Conservation (phyloP, 2,888 invertebrate genomes). For the Coenonympha glycerion region DNA sequence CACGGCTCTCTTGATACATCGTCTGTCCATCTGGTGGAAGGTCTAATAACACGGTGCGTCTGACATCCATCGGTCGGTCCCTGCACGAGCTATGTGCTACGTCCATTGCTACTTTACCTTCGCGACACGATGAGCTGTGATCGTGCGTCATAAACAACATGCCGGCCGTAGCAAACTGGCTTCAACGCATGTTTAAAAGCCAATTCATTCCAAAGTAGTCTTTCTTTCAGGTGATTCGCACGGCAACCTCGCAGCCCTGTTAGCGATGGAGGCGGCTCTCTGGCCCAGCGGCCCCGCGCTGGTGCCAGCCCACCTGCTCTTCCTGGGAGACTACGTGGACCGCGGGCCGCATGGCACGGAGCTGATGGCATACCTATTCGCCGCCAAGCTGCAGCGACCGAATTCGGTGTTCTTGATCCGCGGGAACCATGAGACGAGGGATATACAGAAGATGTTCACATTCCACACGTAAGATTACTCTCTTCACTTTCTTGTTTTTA, state of each 20-base stretch:
- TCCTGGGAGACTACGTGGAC: slow-evolving; percentile 87
- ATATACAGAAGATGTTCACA: slow-evolving; percentile 83
- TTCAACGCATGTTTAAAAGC: no score
- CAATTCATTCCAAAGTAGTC: no score
- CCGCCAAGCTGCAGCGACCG: slow-evolving; percentile 81
- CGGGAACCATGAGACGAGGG: slow-evolving; percentile 86
- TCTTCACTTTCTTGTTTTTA: no score
- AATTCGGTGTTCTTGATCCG: slow-evolving; percentile 78
- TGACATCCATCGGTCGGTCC: no score
- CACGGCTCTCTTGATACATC: no score
- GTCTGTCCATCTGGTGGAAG: no score
- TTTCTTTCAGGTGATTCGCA: slow-evolving; percentile 79
- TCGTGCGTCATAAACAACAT: no score
- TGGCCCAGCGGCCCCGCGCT: slow-evolving; percentile 82
- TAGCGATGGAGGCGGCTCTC: slow-evolving; percentile 80
- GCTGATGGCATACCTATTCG: slow-evolving; percentile 81
- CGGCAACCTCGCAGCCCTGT: slow-evolving; percentile 81
- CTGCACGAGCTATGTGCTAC: no score
- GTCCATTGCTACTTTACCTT: no score
- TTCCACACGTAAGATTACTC: slow-evolving; percentile 78
- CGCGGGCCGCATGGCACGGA: slow-evolving; percentile 81
- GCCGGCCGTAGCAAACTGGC: no score
- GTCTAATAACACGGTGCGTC: no score
- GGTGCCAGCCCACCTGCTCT: slow-evolving; percentile 79
- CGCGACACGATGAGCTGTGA: no score